These are phyloP conservation scores for Coreoperca whiteheadi DNA, from an alignment of 2,113 vertebrate genomes.

Conservation along the genomic window DNA sequence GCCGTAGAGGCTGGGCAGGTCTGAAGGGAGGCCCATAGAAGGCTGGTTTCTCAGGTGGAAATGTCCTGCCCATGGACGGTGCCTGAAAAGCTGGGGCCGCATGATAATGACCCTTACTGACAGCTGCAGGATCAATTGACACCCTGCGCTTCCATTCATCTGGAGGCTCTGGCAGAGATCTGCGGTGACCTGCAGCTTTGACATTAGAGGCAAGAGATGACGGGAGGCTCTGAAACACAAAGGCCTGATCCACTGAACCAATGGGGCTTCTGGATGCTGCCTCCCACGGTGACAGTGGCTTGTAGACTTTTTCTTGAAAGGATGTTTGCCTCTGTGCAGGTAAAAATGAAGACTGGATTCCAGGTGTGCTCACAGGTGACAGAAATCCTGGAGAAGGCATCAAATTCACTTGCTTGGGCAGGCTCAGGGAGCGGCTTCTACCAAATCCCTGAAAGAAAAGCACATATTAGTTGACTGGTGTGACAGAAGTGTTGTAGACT, in stretches of 20 bases:
- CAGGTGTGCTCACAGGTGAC: conserved; percentile 79
- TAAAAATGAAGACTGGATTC: conserved; percentile 72
- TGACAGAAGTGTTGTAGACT: conserved; percentile 38
- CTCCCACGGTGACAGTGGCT: conserved; percentile 90
- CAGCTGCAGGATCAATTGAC: conserved; percentile 78
- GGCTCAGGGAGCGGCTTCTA: conserved; percentile 84
- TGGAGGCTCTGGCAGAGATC: conserved; percentile 85
- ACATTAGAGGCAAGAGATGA: conserved; percentile 85
- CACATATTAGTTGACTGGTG: not conserved
- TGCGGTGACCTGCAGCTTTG: conserved; percentile 85
- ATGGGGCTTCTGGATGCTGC: conserved; percentile 87
- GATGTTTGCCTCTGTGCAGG: conserved; percentile 75
- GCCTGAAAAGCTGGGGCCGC: conserved; percentile 33
- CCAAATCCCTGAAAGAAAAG: conserved; percentile 73
- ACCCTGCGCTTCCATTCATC: conserved; percentile 87
- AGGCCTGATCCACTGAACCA: conserved; percentile 90
- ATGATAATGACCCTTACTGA: conserved; percentile 50
- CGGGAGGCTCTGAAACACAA: conserved; percentile 83
- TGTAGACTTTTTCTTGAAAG: conserved; percentile 79
- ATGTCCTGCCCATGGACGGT: conserved; percentile 62
- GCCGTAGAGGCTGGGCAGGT: conserved; percentile 82
- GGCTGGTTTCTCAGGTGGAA: conserved; percentile 63
- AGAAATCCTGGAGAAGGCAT: conserved; percentile 48
- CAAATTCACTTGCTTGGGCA: conserved; percentile 81
- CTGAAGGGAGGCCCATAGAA: conserved; percentile 83